phyloP scores from a whole-genome alignment of 2,113 vertebrate genomes.

The Pituophis catenifer region DNA sequence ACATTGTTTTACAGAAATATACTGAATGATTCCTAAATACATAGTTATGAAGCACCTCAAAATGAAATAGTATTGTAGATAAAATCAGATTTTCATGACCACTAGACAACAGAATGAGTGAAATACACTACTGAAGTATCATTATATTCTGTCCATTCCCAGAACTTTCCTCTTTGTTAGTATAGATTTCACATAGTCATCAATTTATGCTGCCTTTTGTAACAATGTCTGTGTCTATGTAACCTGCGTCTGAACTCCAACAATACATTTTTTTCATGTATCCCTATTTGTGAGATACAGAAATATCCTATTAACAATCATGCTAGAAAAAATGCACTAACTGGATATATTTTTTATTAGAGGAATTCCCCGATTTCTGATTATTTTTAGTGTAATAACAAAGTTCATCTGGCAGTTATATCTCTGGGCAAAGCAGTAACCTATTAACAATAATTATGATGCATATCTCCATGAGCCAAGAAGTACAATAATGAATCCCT shows the following conservation, averaged over 20 bases:
- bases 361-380: background rate
- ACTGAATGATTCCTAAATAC: background rate
- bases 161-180: background rate
- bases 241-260: background rate
- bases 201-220: slow-evolving; percentile 9
- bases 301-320: background rate
- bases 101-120: background rate
- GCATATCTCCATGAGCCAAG: background rate
- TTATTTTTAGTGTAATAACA: background rate
- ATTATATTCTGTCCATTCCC: background rate
- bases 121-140: background rate
- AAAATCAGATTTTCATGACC: background rate
- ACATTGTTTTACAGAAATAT: background rate
- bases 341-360: background rate
- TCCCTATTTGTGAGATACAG: background rate
- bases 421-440: background rate
- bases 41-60: background rate
- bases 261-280: background rate
- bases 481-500: background rate
- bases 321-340: background rate
- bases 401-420: background rate
- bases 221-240: background rate
- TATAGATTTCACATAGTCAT: background rate
- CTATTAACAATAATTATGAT: background rate
- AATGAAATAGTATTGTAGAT: background rate